A percentile compares a stretch with the other conserved stretches of the same genome.
Evolutionary conservation across 2,888 invertebrate genomes (phyloP).

Genomic region (Napeogenes sylphis): DNA sequence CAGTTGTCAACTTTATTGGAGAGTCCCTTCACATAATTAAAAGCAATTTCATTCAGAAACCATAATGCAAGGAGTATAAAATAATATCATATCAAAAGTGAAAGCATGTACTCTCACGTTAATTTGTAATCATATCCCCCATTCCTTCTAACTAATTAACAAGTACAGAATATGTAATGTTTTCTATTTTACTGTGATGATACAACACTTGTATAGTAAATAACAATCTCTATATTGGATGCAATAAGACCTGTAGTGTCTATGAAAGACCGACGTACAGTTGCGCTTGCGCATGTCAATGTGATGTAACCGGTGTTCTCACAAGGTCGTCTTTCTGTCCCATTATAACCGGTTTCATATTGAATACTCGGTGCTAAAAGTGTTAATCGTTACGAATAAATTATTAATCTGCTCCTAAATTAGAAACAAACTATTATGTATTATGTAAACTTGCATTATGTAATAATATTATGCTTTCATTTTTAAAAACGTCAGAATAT

Average conservation of each 20-base stretch:
- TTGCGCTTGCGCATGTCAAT: conserved; percentile 32
- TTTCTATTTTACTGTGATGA: not conserved
- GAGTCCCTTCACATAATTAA: conserved; percentile 23
- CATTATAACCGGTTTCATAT: conserved; percentile 41
- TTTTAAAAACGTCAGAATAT: no score
- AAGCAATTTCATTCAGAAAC: conserved; percentile 14
- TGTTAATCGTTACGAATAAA: not conserved
- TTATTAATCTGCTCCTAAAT: not conserved
- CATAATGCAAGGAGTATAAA: not conserved
- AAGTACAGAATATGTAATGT: no score
- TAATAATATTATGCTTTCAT: no score
- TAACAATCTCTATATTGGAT: conserved; percentile 7
- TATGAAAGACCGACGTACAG: conserved; percentile 9
- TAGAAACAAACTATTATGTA: no score
- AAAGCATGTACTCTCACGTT: conserved; percentile 8
- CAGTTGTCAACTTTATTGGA: conserved; percentile 4
- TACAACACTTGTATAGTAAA: conserved; percentile 1
- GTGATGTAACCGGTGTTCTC: conserved; percentile 43
- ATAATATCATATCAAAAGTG: conserved; percentile 11
- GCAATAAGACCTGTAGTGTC: not conserved
- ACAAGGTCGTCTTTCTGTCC: conserved; percentile 46
- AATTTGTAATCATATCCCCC: conserved; percentile 1
- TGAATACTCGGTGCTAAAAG: conserved; percentile 25
- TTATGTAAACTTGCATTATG: no score
- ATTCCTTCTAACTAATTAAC: no score